Evolutionary conservation across 2,888 invertebrate species (phyloP), one percentile per base, ranked within the genome.

Genomic region (Eupithecia subfuscata): DNA sequence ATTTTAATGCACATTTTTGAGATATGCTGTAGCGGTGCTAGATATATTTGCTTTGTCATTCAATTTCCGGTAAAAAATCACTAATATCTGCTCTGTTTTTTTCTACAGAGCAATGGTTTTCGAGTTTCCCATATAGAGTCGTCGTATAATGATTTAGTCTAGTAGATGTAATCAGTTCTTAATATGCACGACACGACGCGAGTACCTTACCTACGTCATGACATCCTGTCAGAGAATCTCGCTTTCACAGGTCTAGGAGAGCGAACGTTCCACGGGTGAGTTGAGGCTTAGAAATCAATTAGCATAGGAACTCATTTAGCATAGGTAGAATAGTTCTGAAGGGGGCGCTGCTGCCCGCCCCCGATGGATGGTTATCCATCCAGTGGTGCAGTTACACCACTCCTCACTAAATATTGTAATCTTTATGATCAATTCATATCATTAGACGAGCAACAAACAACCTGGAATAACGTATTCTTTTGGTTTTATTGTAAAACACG

Each of bases 151-250:
- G 22, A 22, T 56, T 8, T n/a, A 22, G 56, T 60, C 60, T 56
- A 64, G 34, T 83, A 85, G 34, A 2, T 37, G 22, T 45, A 77
- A 79, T 73, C 78, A 72, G 68, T 22, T 60, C 37, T 78, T 81
- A 83, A 84, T 88, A 92, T 92, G 87, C 92, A 84, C 86, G 88
- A 88, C 90, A 81, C 80, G 84, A 78, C 82, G 34, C 16, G 85
- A 84, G 86, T 84, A 86, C 87, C 70, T 52, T 63, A 67, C 67
- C 14, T 25, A 70, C 43, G 63, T 63, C 75, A 80, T 73, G 87
- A 89, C 90, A 91, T 92, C 93, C 93, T 91, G 92, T 84, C 89
- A 86, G 87, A 89, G 87, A 86, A 78, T 77, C 70, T 75, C 75
- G 70, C 80, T 85, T 85, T 84, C 85, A 81, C 84, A 91, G 90